These are phyloP conservation scores for Hormaphis cornu DNA, from an alignment of 1,140 invertebrate genomes.

Conservation along the genomic window DNA sequence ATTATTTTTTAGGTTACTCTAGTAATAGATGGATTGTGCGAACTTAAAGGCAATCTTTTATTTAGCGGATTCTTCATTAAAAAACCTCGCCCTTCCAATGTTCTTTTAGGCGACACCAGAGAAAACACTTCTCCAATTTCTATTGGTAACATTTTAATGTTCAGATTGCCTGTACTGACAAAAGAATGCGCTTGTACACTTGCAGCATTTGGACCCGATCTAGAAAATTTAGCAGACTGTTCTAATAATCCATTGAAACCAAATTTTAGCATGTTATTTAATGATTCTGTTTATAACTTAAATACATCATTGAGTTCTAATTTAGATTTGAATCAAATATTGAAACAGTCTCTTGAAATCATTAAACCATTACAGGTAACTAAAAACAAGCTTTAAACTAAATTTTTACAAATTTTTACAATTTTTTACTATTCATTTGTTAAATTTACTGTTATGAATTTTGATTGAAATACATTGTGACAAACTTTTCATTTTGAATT, in stretches of 20 bases:
- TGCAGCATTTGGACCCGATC: slow-evolving; percentile 24
- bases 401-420: neutral
- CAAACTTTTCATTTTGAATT: neutral
- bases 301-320: slow-evolving; percentile 16
- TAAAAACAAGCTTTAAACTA: neutral
- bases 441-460: neutral
- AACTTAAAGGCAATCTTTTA: slow-evolving; percentile 43
- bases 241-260: slow-evolving; percentile 20
- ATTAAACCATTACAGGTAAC: slow-evolving; percentile 30
- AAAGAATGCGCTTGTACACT: slow-evolving; percentile 42
- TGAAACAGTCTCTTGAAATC: slow-evolving; percentile 11
- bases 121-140: slow-evolving; percentile 45
- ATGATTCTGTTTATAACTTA: slow-evolving; percentile 24
- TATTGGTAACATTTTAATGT: slow-evolving; percentile 48
- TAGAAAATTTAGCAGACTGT: slow-evolving; percentile 33
- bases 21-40: slow-evolving; percentile 48
- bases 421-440: neutral
- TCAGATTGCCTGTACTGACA: slow-evolving; percentile 44
- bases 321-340: slow-evolving; percentile 16
- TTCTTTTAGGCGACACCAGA: slow-evolving; percentile 45
- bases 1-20: slow-evolving; percentile 44
- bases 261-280: slow-evolving; percentile 27
- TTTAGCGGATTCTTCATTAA: slow-evolving; percentile 46
- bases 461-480: neutral
- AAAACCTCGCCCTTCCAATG: slow-evolving; percentile 45